These are phyloP conservation scores for Cryptus viduatorius DNA, from an alignment of 2,888 invertebrate species.

Conservation along the genomic window DNA sequence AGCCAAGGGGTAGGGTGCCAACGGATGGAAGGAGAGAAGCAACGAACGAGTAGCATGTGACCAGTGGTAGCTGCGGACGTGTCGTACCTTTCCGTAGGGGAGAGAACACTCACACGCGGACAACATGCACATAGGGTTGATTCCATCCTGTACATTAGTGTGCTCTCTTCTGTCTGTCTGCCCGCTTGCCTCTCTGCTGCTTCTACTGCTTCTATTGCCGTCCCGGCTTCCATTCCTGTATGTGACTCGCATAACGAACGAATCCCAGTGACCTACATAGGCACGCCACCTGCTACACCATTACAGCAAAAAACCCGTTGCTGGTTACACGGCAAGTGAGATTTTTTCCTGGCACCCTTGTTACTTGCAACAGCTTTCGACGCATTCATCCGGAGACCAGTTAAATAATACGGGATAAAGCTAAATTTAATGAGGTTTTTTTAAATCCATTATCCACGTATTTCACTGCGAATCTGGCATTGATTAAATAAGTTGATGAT, in stretches of 20 bases:
- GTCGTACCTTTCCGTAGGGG: constrained; percentile 72
- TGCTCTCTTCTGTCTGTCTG: background rate
- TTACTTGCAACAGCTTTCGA: background rate
- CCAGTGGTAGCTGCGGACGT: constrained; percentile 62
- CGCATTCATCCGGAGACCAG: background rate
- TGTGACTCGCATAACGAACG: constrained; percentile 81
- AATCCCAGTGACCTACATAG: constrained; percentile 71
- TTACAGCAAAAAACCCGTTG: constrained; percentile 3
- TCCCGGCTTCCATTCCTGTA: constrained; percentile 59
- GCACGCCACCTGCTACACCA: constrained; percentile 58
- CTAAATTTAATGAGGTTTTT: constrained; percentile 1
- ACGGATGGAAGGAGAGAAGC: constrained; percentile 23
- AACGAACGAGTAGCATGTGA: constrained; percentile 35
- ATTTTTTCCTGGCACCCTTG: constrained; percentile 21
- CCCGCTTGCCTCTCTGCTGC: background rate
- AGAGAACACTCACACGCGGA: constrained; percentile 72
- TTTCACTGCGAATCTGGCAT: background rate
- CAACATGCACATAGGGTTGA: background rate
- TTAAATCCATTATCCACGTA: background rate
- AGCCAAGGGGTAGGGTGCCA: constrained; percentile 5
- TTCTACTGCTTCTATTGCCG: constrained; percentile 24
- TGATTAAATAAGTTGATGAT: background rate
- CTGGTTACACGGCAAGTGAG: constrained; percentile 14
- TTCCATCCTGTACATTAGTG: no score
- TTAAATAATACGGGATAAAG: background rate